Evolutionary conservation across 2,797 vertebrate genomes (phyloP), one percentile per base, ranked within the genome.

Genomic region (Harpagifer antarcticus): DNA sequence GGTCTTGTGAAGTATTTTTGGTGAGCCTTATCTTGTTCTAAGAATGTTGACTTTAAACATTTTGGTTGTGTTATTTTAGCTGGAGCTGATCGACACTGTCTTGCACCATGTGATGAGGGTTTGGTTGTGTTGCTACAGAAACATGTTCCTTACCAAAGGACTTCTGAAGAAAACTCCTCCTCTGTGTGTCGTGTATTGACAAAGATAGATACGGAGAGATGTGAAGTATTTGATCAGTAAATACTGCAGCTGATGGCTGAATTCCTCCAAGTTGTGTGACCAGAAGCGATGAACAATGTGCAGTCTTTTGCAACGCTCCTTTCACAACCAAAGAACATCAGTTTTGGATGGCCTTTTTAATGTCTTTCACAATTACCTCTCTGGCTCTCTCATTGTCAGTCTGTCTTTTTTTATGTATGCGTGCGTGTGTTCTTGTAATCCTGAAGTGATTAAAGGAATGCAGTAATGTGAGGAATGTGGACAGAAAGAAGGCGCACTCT

Each of bases 381-480:
- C 49, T 74, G 9, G 69, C 45, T 44, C 7, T 37, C 17, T n/a
- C 20, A 37, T 9, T 8, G 42, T 33, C 16, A 4, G 3, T 59
- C 20, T 17, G 1, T 31, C 20, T 48, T 1, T 37, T 49, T 83
- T 56, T 55, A 48, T 48, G 47, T 76, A 44, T 57, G 37, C 56
- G 58, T 3, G 59, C 43, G 67, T 45, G 53, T 66, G 69, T 69
- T 33, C 74, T 75, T 60, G 64, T 13, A 65, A 64, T 77, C 56
- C 68, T 86, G 56, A 78, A 68, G 79, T 80, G 79, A 76, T 84
- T 74, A 50, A 67, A 87, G 85, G 88, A 88, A 89, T 90, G 87
- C 57, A 82, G 83, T 60, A 83, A 92, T 93, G 88, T 87, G 59
- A 92, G 81, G 90, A 93, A 93, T 94, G 92, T 72, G 57, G 76